These are phyloP conservation scores for Dendrolimus kikuchii DNA, from an alignment of 1,140 invertebrate genomes.

Conservation along the genomic window DNA sequence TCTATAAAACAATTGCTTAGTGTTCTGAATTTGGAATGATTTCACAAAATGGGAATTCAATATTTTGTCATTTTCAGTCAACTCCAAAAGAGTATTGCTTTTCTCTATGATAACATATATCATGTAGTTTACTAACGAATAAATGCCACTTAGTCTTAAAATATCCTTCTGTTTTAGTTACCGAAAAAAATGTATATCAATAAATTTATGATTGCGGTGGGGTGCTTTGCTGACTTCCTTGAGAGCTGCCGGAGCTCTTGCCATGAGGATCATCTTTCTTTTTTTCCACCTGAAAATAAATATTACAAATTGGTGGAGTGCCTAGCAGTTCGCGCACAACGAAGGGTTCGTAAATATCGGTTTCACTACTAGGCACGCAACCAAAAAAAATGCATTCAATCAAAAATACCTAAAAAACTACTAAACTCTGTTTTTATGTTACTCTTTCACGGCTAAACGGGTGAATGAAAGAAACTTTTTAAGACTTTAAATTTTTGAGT, in stretches of 20 bases:
- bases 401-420: too few relatives aligned
- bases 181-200: too few relatives aligned
- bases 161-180: not conserved
- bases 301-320: not conserved
- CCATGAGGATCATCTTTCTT: slow-evolving; percentile 45
- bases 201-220: slow-evolving; percentile 32
- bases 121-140: not conserved
- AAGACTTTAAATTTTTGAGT: too few relatives aligned
- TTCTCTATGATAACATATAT: too few relatives aligned
- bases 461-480: too few relatives aligned
- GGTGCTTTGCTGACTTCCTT: slow-evolving; percentile 42
- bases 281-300: slow-evolving; percentile 46
- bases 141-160: slow-evolving; percentile 11
- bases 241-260: slow-evolving; percentile 48
- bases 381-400: too few relatives aligned
- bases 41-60: slow-evolving; percentile 3
- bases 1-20: too few relatives aligned
- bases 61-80: too few relatives aligned
- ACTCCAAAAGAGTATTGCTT: too few relatives aligned
- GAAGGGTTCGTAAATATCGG: not conserved
- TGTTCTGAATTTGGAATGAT: slow-evolving; percentile 7
- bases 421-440: too few relatives aligned
- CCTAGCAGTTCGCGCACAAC: too few relatives aligned
- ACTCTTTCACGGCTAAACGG: too few relatives aligned
- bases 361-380: not conserved